A percentile compares a stretch with the other conserved stretches of the same genome.
Evolutionary conservation across 1,140 invertebrate genomes (phyloP).

Genomic region (Chelonus insularis): DNA sequence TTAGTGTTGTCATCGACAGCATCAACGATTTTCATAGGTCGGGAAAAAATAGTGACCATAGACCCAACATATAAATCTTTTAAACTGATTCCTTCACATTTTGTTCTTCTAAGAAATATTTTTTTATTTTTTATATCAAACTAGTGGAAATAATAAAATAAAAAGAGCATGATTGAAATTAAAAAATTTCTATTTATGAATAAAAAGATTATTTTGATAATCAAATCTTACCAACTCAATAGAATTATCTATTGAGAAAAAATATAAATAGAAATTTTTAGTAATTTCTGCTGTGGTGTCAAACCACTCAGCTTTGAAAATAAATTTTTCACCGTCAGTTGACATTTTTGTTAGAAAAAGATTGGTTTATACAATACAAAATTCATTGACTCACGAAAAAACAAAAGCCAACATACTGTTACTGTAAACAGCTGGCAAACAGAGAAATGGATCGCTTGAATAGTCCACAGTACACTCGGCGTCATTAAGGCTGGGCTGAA

Average conservation of each 20-base stretch:
- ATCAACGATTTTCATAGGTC: slow-evolving; percentile 76
- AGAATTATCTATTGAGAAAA: slow-evolving; percentile 72
- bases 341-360: slow-evolving; percentile 44
- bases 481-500: too few species aligned
- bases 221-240: slow-evolving; percentile 78
- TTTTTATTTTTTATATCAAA: slow-evolving; percentile 76
- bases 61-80: slow-evolving; percentile 78
- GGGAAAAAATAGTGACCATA: slow-evolving; percentile 74
- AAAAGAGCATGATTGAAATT: slow-evolving; percentile 23
- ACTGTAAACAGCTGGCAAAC: too few species aligned
- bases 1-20: slow-evolving; percentile 74
- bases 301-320: slow-evolving; percentile 82
- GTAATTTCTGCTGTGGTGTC: slow-evolving; percentile 73
- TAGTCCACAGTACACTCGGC: too few species aligned
- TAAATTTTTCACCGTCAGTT: slow-evolving; percentile 44
- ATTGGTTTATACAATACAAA: too few species aligned
- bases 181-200: background rate
- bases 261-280: slow-evolving; percentile 75
- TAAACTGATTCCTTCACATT: slow-evolving; percentile 68
- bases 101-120: slow-evolving; percentile 75
- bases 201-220: slow-evolving; percentile 34
- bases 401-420: too few species aligned
- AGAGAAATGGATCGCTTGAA: too few species aligned
- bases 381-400: too few species aligned
- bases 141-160: slow-evolving; percentile 59